Conservation (phyloP, 1,140 invertebrate genomes). For the Drosophila lini region DNA sequence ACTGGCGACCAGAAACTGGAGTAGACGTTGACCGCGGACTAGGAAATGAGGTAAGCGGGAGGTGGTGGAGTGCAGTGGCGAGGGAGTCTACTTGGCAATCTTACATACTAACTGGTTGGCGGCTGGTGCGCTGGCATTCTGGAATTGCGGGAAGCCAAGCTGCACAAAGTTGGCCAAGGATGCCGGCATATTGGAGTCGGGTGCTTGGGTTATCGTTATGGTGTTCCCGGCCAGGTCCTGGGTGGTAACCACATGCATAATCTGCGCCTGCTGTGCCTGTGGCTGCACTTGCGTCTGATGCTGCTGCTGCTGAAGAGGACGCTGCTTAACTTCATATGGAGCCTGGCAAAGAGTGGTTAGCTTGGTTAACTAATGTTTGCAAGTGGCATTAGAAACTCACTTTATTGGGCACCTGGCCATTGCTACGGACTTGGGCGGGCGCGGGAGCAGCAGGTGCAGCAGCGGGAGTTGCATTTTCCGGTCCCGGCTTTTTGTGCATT, state of each 20-base stretch:
- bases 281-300: slow-evolving; percentile 46
- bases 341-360: neutral
- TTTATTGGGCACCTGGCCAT: slow-evolving; percentile 23
- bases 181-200: slow-evolving; percentile 66
- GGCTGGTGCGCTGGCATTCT: slow-evolving; percentile 51
- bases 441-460: slow-evolving; percentile 12
- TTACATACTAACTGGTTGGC: slow-evolving; percentile 58
- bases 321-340: slow-evolving; percentile 30
- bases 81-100: slow-evolving; percentile 55
- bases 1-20: slow-evolving; percentile 23
- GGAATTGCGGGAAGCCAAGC: slow-evolving; percentile 71
- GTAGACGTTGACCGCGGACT: slow-evolving; percentile 35
- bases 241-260: slow-evolving; percentile 74
- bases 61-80: neutral
- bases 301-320: slow-evolving; percentile 29
- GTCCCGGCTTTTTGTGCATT: slow-evolving; percentile 62
- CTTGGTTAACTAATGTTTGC: no score
- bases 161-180: slow-evolving; percentile 76
- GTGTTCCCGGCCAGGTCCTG: slow-evolving; percentile 74
- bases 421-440: slow-evolving; percentile 12
- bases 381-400: neutral
- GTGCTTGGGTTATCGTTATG: slow-evolving; percentile 77
- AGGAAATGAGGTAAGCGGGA: slow-evolving; percentile 37
- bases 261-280: slow-evolving; percentile 59
- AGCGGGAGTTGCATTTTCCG: slow-evolving; percentile 15